These are phyloP conservation scores for Idaea dimidiata DNA, from an alignment of 2,888 invertebrate genomes.

Conservation along the genomic window DNA sequence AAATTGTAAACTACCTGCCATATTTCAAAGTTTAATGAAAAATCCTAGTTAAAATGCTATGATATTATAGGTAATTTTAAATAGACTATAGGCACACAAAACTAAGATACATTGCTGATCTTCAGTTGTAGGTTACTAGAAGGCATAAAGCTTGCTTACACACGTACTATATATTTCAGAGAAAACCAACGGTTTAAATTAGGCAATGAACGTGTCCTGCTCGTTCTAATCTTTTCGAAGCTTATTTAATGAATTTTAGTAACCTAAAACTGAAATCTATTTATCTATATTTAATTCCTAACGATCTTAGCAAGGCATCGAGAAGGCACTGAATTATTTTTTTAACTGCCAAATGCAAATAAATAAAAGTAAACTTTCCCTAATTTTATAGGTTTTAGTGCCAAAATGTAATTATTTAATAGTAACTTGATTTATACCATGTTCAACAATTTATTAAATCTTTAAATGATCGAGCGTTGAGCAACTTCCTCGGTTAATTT, in stretches of 20 bases:
- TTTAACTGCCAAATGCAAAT: neutral
- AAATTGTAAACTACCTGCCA: conserved; percentile 34
- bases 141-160: too few species aligned
- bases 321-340: neutral
- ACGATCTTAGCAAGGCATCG: neutral
- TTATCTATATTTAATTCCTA: neutral
- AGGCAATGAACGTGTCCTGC: too few species aligned
- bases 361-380: conserved; percentile 6
- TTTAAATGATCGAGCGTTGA: conserved; percentile 57
- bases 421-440: too few species aligned
- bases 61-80: neutral
- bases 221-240: too few species aligned
- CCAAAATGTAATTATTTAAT: too few species aligned
- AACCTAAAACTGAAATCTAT: neutral
- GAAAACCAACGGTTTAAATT: too few species aligned
- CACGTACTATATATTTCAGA: too few species aligned
- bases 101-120: too few species aligned
- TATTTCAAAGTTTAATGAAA: neutral
- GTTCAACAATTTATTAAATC: neutral
- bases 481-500: conserved; percentile 32
- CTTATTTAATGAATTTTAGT: too few species aligned
- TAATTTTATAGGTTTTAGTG: too few species aligned
- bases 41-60: neutral
- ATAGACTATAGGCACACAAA: neutral
- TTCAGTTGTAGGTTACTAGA: too few species aligned